Conservation (phyloP, 2,888 invertebrate species). For the Himalopsyche tibetana region DNA sequence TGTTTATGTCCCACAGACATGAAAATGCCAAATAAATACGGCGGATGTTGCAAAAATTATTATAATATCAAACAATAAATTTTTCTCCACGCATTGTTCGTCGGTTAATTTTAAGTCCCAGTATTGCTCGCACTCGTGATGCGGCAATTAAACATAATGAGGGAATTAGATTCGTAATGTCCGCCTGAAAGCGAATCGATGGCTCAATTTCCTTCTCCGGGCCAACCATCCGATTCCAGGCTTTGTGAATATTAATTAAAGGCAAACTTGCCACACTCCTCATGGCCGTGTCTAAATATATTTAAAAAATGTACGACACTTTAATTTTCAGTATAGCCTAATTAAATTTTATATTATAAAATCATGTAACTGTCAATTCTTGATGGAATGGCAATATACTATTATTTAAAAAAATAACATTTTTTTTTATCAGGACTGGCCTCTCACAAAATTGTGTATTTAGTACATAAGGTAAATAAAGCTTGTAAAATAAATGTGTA, state of each 20-base stretch:
- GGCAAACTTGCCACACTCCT: neutral
- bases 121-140: constrained; percentile 9
- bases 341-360: no score
- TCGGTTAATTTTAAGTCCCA: neutral
- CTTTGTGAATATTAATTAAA: constrained; percentile 32
- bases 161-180: constrained; percentile 18
- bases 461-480: no score
- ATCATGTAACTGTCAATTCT: no score
- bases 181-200: constrained; percentile 32
- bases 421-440: no score
- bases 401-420: no score
- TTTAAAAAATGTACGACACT: neutral
- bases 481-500: no score
- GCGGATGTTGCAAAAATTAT: constrained; percentile 19
- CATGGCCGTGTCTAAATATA: neutral
- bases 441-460: no score
- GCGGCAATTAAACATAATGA: constrained; percentile 22
- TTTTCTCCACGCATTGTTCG: neutral
- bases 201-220: constrained; percentile 4
- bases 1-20: constrained; percentile 21
- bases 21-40: neutral
- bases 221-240: neutral
- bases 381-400: no score
- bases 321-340: no score
- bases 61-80: constrained; percentile 40